These are phyloP conservation scores for Sphenodon punctatus DNA, from an alignment of 2,797 vertebrate genomes.

Conservation along the genomic window DNA sequence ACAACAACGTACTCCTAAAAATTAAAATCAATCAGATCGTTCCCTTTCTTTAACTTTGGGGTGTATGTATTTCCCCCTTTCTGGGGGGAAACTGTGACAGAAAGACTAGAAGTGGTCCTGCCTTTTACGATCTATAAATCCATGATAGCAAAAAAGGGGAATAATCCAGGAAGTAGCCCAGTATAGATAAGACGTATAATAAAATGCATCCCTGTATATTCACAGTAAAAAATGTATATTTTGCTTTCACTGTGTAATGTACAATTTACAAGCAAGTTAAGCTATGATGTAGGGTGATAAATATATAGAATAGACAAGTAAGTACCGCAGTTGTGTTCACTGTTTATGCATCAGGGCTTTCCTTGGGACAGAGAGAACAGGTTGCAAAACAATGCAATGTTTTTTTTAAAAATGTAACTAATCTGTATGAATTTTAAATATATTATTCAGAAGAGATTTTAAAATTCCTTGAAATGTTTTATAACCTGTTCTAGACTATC, in stretches of 20 bases:
- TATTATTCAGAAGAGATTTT: no score
- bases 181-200: not conserved
- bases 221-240: not conserved
- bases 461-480: no score
- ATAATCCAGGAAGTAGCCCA: not conserved
- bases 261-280: not conserved
- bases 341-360: not conserved
- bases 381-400: constrained; percentile 9
- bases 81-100: no score
- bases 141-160: not conserved
- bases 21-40: no score
- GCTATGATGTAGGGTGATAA: not conserved
- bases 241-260: not conserved
- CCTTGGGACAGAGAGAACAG: not conserved
- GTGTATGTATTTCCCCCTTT: no score
- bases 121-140: not conserved
- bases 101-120: no score
- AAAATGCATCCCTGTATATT: not conserved
- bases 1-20: no score
- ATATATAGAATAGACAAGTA: not conserved
- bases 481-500: no score
- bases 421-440: no score
- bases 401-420: no score
- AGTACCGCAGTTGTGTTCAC: not conserved
- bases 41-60: no score